These are phyloP conservation scores for Merodon equestris DNA, from an alignment of 2,888 invertebrate genomes.

Conservation along the genomic window DNA sequence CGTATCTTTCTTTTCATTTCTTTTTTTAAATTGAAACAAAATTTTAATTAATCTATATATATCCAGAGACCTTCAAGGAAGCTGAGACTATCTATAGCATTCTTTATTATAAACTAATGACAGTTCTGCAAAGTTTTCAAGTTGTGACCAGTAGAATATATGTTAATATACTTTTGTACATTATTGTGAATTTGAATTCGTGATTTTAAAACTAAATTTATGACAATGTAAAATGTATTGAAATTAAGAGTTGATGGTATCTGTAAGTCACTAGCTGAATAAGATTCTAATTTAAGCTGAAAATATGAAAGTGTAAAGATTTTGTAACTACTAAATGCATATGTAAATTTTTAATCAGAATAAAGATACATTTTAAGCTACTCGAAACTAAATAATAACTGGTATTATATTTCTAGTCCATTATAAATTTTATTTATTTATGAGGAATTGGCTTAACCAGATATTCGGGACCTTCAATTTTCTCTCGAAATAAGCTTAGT, in stretches of 20 bases:
- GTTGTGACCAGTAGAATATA: constrained; percentile 41
- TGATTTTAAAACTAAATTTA: constrained; percentile 64
- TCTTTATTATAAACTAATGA: constrained; percentile 37
- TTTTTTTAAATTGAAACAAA: too few relatives aligned
- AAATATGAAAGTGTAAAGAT: constrained; percentile 57
- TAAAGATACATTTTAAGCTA: constrained; percentile 42
- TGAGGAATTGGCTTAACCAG: too few relatives aligned
- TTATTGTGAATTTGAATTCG: constrained; percentile 51
- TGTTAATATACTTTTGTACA: constrained; percentile 47
- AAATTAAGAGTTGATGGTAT: constrained; percentile 44
- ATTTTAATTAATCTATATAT: constrained; percentile 44
- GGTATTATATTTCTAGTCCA: too few relatives aligned
- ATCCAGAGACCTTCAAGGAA: constrained; percentile 63
- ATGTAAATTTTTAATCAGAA: constrained; percentile 47
- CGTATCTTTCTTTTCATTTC: constrained; percentile 22
- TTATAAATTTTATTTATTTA: too few relatives aligned
- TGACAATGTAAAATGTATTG: constrained; percentile 19
- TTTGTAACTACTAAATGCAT: constrained; percentile 62
- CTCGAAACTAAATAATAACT: constrained; percentile 23
- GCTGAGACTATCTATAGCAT: constrained; percentile 47
- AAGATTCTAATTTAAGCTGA: constrained; percentile 41
- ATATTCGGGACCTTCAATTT: too few relatives aligned
- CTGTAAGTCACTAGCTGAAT: constrained; percentile 52
- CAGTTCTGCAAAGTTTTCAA: constrained; percentile 34
- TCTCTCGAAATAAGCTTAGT: too few relatives aligned